phyloP scores from a whole-genome alignment of 2,888 invertebrate genomes.

The Resseliella maxima region DNA sequence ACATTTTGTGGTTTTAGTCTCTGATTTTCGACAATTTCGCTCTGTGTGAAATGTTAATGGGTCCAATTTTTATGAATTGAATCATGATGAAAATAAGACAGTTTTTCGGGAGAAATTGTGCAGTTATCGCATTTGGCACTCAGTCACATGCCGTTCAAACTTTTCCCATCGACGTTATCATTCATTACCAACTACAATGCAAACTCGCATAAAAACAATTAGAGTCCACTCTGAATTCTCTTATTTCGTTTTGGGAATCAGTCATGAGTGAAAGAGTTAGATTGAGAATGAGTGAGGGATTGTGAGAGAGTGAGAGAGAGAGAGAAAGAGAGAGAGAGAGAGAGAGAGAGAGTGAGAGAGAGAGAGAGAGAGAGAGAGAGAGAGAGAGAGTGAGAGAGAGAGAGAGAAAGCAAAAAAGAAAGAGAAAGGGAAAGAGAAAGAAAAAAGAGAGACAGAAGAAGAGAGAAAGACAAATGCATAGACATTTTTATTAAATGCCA shows the following conservation, averaged over 20 bases:
- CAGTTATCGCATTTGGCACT: conserved; percentile 33
- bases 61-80: not conserved
- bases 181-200: conserved; percentile 21
- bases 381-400: too few relatives aligned
- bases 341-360: too few relatives aligned
- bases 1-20: not conserved
- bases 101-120: not conserved
- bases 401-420: too few relatives aligned
- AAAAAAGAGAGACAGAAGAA: too few relatives aligned
- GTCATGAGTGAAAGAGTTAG: too few relatives aligned
- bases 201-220: conserved; percentile 44
- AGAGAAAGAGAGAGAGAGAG: too few relatives aligned
- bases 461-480: too few relatives aligned
- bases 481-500: not conserved
- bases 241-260: not conserved
- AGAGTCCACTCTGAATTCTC: not conserved
- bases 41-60: not conserved
- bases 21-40: not conserved
- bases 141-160: not conserved
- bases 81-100: not conserved
- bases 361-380: too few relatives aligned
- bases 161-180: conserved; percentile 22
- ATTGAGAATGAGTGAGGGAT: too few relatives aligned
- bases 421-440: too few relatives aligned
- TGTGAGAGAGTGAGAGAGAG: too few relatives aligned